Percentiles rank a stretch among this genome's conserved stretches.
These are phyloP conservation scores for Equus przewalskii DNA, from an alignment of 2,113 vertebrate species.

Conservation along the genomic window DNA sequence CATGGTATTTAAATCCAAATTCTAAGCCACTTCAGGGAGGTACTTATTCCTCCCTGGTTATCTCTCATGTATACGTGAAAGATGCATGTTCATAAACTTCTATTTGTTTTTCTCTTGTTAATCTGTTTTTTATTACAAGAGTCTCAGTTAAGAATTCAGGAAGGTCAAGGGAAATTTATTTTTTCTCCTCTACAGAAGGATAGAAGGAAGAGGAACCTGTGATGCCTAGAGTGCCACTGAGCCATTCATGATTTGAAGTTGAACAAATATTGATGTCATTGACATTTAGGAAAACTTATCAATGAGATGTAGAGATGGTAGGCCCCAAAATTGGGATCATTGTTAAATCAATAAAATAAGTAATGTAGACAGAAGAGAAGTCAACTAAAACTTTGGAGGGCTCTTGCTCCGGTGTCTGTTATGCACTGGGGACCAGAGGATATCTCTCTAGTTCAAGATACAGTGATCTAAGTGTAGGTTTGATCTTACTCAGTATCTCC, in stretches of 20 bases:
- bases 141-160: not conserved
- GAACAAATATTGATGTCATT: not conserved
- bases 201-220: not conserved
- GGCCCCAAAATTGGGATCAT: not conserved
- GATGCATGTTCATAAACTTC: not conserved
- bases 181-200: not conserved
- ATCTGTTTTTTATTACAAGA: not conserved
- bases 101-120: not conserved
- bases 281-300: not conserved
- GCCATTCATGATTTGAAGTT: not conserved
- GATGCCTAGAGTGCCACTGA: not conserved
- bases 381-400: not conserved
- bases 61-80: not conserved
- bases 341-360: not conserved
- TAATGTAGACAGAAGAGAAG: not conserved
- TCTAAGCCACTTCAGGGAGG: not conserved
- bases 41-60: not conserved
- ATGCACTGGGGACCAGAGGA: not conserved
- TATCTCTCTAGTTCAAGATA: not conserved
- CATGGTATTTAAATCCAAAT: not conserved
- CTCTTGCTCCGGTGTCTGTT: not conserved
- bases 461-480: fast-evolving
- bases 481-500: not conserved
- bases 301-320: not conserved
- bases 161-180: not conserved